Percentiles rank a stretch among this genome's conserved stretches.
phyloP scores from a whole-genome alignment of 2,113 vertebrate genomes.

The Mastomys natalensis region DNA sequence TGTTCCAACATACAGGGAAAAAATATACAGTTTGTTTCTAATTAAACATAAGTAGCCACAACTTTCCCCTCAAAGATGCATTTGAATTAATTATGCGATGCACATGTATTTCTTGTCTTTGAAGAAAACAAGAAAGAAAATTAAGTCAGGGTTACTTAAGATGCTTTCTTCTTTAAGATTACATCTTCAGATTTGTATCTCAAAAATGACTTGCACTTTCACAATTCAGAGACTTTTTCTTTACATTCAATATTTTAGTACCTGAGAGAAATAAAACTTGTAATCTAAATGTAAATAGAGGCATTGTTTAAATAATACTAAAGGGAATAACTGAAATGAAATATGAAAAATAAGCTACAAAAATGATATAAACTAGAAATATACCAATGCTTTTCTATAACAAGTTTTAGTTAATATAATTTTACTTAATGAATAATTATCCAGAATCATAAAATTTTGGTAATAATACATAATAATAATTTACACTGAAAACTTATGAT shows the following conservation, averaged over 20 bases:
- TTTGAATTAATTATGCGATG: slow-evolving; percentile 69
- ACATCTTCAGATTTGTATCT: neutral
- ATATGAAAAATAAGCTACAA: slow-evolving; percentile 52
- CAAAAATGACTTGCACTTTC: neutral
- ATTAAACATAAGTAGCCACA: slow-evolving; percentile 67
- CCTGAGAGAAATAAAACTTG: neutral
- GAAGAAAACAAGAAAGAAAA: slow-evolving; percentile 59
- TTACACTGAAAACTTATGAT: neutral
- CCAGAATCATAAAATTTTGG: neutral
- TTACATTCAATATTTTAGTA: neutral
- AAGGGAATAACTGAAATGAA: neutral
- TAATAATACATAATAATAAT: neutral
- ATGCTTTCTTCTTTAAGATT: slow-evolving; percentile 13
- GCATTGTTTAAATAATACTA: slow-evolving; percentile 32
- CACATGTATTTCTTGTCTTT: slow-evolving; percentile 43
- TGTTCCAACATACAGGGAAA: slow-evolving; percentile 61
- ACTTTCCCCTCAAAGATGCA: slow-evolving; percentile 62
- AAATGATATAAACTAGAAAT: neutral
- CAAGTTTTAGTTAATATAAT: slow-evolving; percentile 14
- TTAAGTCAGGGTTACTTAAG: slow-evolving; percentile 22
- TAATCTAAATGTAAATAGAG: neutral
- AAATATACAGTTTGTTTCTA: slow-evolving; percentile 70
- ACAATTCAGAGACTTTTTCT: neutral
- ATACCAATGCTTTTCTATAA: neutral
- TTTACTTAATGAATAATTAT: slow-evolving; percentile 12